Evolutionary conservation across 2,797 vertebrate species (phyloP).

Genomic region (Nyctalus aviator): DNA sequence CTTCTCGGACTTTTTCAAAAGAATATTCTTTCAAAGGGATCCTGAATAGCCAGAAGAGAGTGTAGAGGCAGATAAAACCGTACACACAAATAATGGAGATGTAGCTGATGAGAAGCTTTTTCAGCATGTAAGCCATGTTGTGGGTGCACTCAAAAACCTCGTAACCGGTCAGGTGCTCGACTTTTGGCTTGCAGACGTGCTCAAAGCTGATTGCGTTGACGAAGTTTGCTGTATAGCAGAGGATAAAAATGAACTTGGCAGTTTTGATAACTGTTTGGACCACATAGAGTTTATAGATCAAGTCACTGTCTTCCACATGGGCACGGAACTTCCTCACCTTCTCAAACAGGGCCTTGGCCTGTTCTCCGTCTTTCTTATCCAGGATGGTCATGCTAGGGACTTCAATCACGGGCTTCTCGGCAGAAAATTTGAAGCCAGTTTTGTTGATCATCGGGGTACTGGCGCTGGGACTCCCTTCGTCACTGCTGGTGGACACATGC

Average conservation of each 20-base stretch:
- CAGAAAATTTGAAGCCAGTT: conserved; percentile 95
- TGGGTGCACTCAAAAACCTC: conserved; percentile 96
- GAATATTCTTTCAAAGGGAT: conserved; percentile 98
- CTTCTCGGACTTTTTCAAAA: conserved; percentile 98
- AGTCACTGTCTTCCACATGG: conserved; percentile 98
- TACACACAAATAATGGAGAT: conserved; percentile 97
- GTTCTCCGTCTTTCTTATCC: conserved; percentile 99
- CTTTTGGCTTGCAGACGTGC: conserved; percentile 94
- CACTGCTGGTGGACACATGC: conserved; percentile 97
- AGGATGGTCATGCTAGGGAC: conserved; percentile 97
- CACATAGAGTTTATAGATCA: conserved; percentile 98
- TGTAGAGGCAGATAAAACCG: conserved; percentile 97
- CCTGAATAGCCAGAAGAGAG: conserved; percentile 98
- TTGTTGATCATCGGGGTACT: conserved; percentile 95
- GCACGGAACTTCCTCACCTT: conserved; percentile 98
- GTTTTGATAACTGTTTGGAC: conserved; percentile 98
- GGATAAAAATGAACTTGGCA: conserved; percentile 97
- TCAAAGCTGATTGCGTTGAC: conserved; percentile 97
- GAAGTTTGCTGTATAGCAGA: conserved; percentile 97
- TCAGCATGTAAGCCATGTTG: conserved; percentile 99
- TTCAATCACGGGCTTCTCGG: conserved; percentile 96
- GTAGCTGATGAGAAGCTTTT: conserved; percentile 97
- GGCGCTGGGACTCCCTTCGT: conserved; percentile 97
- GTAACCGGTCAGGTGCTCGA: conserved; percentile 97
- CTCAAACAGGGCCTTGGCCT: conserved; percentile 98